Evolutionary conservation across 2,113 vertebrate species (phyloP), one percentile per base, ranked within the genome.

Genomic region (Lucifuga dentata): DNA sequence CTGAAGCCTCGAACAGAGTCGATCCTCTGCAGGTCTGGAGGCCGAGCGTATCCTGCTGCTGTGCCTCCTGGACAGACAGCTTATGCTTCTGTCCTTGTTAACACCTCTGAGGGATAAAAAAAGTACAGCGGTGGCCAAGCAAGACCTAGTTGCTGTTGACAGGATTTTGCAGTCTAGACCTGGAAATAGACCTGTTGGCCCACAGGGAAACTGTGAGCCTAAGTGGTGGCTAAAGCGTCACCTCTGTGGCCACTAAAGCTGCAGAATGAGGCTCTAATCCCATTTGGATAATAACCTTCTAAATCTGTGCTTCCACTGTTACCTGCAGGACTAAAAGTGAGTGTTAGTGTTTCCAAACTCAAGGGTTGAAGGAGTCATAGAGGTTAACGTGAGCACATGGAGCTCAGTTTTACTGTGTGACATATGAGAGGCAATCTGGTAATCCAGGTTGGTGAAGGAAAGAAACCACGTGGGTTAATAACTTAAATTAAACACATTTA

Each of bases 151-250:
- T 44, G 24, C 26, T 57, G 53, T 59, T 70, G 75, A 68, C 73
- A 78, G 73, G 71, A 70, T 78, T 71, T 79, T 73, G 49, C 39
- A 3, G 19, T 77, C 46, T 67, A 39, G 61, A 78, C 58, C 73
- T 78, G 66, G 55, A 88, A 86, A 83, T 84, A 85, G 82, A 84
- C 73, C 45, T 68, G 19, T 19, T 45, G 56, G 29, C 51, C 50
- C 56, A 62, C 67, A 51, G 53, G 52, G 32, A 44, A 15, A 74
- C 52, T 53, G 46, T 20, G 20, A 58, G 52, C 32, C 67, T 71
- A 33, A 74, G 44, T n/a, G 44, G 17, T 16, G 68, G 67, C 56
- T 67, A 50, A 24, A 48, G 33, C 11, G 0, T 43, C 40, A 40
- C 39, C 21, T 56, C 29, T 76, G 36, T 23, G 52, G 49, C 11